Evolutionary conservation across 1,140 invertebrate genomes (phyloP).

Genomic region (Aculops lycopersici): DNA sequence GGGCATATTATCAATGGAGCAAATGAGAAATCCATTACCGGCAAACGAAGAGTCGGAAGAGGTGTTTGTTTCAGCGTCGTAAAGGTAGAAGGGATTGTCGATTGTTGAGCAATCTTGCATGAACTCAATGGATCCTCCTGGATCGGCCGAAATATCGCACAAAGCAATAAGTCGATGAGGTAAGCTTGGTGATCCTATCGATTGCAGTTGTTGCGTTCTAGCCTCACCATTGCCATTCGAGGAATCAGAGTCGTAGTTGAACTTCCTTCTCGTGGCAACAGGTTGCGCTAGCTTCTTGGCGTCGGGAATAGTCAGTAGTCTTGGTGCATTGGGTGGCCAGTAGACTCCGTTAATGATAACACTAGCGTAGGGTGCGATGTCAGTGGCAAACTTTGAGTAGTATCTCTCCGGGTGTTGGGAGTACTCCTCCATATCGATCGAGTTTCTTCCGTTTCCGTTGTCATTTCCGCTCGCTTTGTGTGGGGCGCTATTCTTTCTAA

Average conservation of each 20-base stretch:
- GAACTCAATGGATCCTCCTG: conserved; percentile 92
- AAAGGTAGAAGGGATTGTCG: conserved; percentile 88
- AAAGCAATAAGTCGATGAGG: conserved; percentile 48
- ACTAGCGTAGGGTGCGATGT: conserved; percentile 86
- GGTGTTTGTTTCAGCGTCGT: conserved; percentile 89
- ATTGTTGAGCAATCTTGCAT: conserved; percentile 99
- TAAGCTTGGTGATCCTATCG: conserved; percentile 36
- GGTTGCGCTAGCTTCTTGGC: conserved; percentile 69
- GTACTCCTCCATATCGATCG: conserved; percentile 61
- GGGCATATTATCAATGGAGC: conserved; percentile 98
- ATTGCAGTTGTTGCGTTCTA: conserved; percentile 41
- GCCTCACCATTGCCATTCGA: conserved; percentile 43
- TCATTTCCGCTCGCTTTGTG: not conserved
- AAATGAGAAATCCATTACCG: conserved; percentile 80
- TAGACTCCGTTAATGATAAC: conserved; percentile 94
- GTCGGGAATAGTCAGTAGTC: conserved; percentile 80
- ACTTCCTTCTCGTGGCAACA: too few species aligned
- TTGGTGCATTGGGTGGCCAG: conserved; percentile 83
- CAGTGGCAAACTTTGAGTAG: conserved; percentile 78
- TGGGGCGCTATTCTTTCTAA: conserved; percentile 47
- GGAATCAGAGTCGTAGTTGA: not conserved
- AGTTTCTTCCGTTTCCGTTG: not conserved
- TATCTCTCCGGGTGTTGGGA: conserved; percentile 67
- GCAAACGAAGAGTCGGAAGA: conserved; percentile 44
- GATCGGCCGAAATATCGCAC: conserved; percentile 94